These are phyloP conservation scores for Archips crataeganus DNA, from an alignment of 2,888 invertebrate genomes.

Conservation along the genomic window DNA sequence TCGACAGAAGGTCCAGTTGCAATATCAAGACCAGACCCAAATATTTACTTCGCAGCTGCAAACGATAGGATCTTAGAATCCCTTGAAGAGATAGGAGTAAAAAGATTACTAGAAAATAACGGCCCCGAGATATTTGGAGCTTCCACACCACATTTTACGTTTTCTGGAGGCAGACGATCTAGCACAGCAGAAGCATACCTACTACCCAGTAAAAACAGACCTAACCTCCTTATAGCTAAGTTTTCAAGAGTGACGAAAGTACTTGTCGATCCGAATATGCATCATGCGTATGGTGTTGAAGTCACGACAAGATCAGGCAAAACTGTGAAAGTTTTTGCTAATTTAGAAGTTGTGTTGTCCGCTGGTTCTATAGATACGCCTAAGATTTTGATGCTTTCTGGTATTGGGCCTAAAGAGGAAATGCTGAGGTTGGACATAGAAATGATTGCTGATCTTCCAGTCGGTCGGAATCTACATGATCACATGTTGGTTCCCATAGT, in stretches of 20 bases:
- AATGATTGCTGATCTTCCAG: slow-evolving; percentile 66
- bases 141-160: slow-evolving; percentile 59
- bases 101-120: slow-evolving; percentile 58
- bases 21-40: slow-evolving; percentile 56
- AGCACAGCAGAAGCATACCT: slow-evolving; percentile 75
- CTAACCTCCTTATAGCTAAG: slow-evolving; percentile 68
- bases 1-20: slow-evolving; percentile 62
- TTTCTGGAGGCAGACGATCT: slow-evolving; percentile 66
- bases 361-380: slow-evolving; percentile 72
- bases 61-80: slow-evolving; percentile 57
- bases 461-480: slow-evolving; percentile 74
- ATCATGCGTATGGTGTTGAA: slow-evolving; percentile 63
- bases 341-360: slow-evolving; percentile 70
- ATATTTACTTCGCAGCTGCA: slow-evolving; percentile 50
- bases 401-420: slow-evolving; percentile 67
- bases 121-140: slow-evolving; percentile 58
- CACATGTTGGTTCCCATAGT: slow-evolving; percentile 61
- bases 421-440: slow-evolving; percentile 60
- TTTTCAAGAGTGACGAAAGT: slow-evolving; percentile 64
- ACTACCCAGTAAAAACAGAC: slow-evolving; percentile 55
- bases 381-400: slow-evolving; percentile 73
- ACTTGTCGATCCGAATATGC: slow-evolving; percentile 60
- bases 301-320: slow-evolving; percentile 55
- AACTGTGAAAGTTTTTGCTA: slow-evolving; percentile 58
- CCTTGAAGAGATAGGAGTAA: slow-evolving; percentile 62